Conservation (phyloP, 2,797 vertebrate species). For the Spondyliosoma cantharus region DNA sequence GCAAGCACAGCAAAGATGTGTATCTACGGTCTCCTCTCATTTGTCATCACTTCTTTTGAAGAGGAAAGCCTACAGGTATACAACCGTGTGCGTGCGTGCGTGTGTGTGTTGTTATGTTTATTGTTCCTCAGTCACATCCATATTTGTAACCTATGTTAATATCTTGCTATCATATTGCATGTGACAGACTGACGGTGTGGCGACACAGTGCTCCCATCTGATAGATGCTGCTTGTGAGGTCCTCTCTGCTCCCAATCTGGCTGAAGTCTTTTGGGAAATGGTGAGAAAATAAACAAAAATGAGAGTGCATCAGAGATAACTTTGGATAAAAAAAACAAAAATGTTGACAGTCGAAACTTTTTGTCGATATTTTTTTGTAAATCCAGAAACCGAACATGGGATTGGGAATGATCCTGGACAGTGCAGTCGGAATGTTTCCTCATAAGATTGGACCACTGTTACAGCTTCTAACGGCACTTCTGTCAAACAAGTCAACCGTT, state of each 20-base stretch:
- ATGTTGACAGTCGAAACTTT: neutral
- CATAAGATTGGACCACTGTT: slow-evolving; percentile 92
- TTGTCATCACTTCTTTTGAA: slow-evolving; percentile 93
- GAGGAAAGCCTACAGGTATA: slow-evolving; percentile 95
- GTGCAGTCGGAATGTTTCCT: slow-evolving; percentile 95
- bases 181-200: slow-evolving; percentile 63
- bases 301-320: neutral
- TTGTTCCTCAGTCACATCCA: neutral
- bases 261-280: slow-evolving; percentile 97
- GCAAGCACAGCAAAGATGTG: slow-evolving; percentile 97
- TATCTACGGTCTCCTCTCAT: slow-evolving; percentile 95
- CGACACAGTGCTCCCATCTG: slow-evolving; percentile 83
- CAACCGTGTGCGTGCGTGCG: neutral
- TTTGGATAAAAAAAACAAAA: neutral
- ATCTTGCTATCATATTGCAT: neutral
- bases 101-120: too few species aligned
- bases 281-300: slow-evolving; percentile 81
- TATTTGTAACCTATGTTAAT: neutral
- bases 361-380: slow-evolving; percentile 24
- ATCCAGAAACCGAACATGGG: slow-evolving; percentile 93
- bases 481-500: slow-evolving; percentile 95
- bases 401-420: slow-evolving; percentile 94
- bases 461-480: slow-evolving; percentile 92
- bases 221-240: slow-evolving; percentile 96
- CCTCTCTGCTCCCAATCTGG: slow-evolving; percentile 91